phyloP scores from a whole-genome alignment of 2,797 vertebrate species.

The Ambastaia sidthimunki region DNA sequence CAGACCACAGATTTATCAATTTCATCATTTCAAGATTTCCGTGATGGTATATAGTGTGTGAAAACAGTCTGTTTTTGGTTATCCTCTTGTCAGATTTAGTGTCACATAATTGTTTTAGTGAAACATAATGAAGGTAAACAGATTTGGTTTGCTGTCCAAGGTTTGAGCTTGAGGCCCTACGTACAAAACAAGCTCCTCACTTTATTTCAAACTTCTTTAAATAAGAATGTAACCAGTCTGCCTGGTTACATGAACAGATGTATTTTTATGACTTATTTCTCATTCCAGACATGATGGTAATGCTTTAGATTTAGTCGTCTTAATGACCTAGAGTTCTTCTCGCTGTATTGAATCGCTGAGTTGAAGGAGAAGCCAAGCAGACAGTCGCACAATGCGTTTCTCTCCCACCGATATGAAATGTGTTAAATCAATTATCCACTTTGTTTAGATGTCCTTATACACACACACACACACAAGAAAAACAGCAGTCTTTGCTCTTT shows the following conservation, averaged over 20 bases:
- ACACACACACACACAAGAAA: background rate
- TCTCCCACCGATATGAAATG: slow-evolving; percentile 13
- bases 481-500: slow-evolving; percentile 36
- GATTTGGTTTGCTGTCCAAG: background rate
- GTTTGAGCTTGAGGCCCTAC: background rate
- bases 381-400: slow-evolving; percentile 3
- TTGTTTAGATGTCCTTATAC: slow-evolving; percentile 42
- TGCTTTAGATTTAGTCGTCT: slow-evolving; percentile 36
- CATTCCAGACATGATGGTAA: slow-evolving; percentile 35
- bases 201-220: background rate
- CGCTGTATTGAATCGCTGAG: background rate
- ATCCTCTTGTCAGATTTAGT: background rate
- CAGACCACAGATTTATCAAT: slow-evolving; percentile 46
- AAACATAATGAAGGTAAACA: background rate
- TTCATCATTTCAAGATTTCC: background rate
- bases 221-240: slow-evolving; percentile 22
- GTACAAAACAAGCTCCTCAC: background rate
- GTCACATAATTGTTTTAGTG: background rate
- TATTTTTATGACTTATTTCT: slow-evolving; percentile 35
- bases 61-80: background rate
- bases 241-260: slow-evolving; percentile 9
- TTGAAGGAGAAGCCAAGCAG: slow-evolving; percentile 16
- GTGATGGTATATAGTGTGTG: background rate
- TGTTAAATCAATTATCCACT: slow-evolving; percentile 56
- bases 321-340: slow-evolving; percentile 35